These are phyloP conservation scores for Spheniscus humboldti DNA, from an alignment of 2,797 vertebrate genomes.

Conservation along the genomic window DNA sequence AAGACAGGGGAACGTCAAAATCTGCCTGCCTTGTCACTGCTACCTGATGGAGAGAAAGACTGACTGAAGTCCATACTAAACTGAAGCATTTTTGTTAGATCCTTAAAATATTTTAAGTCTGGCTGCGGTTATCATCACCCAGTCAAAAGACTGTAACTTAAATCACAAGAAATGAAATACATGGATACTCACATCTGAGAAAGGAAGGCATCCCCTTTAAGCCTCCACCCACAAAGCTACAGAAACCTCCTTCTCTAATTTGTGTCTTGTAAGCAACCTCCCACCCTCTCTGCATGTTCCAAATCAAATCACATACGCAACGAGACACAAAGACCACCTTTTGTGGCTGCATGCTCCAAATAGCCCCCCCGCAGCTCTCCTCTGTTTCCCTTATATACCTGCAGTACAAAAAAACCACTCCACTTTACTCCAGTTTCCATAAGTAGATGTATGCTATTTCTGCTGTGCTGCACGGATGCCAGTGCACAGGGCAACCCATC, in stretches of 20 bases:
- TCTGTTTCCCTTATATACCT: not conserved
- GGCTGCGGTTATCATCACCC: not conserved
- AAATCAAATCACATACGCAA: not conserved
- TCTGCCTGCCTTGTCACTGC: not conserved
- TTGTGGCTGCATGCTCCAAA: not conserved
- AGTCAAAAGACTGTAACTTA: not conserved
- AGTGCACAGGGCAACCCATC: constrained; percentile 45
- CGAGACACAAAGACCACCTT: not conserved
- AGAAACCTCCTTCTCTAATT: constrained; percentile 26
- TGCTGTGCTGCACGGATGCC: constrained; percentile 17
- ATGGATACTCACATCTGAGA: not conserved
- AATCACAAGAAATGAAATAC: not conserved
- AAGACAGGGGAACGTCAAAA: not conserved
- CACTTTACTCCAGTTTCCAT: constrained; percentile 19
- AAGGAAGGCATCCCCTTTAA: constrained; percentile 26
- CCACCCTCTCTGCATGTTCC: not conserved
- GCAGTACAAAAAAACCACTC: not conserved
- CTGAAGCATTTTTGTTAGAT: not conserved
- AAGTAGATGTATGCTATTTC: constrained; percentile 42
- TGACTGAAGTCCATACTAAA: not conserved
- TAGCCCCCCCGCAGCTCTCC: not conserved
- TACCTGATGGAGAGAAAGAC: not conserved
- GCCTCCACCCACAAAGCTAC: constrained; percentile 25
- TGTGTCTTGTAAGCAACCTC: constrained; percentile 21
- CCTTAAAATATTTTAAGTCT: not conserved